Base-by-base conservation (phyloP, 2,888 invertebrate species). In the Deilephila porcellus region DNA sequence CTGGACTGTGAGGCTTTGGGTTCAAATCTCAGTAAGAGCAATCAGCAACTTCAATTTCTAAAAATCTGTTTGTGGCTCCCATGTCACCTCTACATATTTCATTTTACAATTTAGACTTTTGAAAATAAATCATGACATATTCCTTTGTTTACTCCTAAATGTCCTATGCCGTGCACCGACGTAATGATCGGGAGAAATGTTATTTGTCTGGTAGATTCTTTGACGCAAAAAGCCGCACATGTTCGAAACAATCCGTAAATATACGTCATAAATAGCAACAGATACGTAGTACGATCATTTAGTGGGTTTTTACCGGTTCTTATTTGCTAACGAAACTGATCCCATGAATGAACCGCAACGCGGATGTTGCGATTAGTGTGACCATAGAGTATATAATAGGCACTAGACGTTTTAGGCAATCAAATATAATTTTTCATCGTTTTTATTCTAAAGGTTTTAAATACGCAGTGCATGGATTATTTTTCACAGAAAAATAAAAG, bases 301-400 rank as follows among this genome's bases (percentile, higher is more conserved):
- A 53, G 56, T 63, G 62, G 56, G 53, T 64, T 81, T 77, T 78
- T 72, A 72, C 72, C 72, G 71, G 76, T 78, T 79, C 79, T 78
- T 82, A 79, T 82, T 82, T 80, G 73, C 73, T 74, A 76, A 81
- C 77, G 77, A 80, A 81, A 82, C 79, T 77, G 78, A 80, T 77
- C 78, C 80, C 78, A 79, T 84, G 84, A 85, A 86, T 86, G 84
- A 85, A 83, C 77, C 76, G 74, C 71, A 76, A 74, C 79, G 74
- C 77, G 79, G 80, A 82, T 82, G 81, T 75, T 75, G 72, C 77
- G 75, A 78, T 81, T 83, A 83, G 82, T 83, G 83, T 82, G 78
- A 84, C 82, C 82, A 85, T 82, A 82, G 80, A 82, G n/a, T 56
- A 56, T 56, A 19, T 56, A 56, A 53, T 37, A 45, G 45, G 6